These are phyloP conservation scores for Oreochromis grahami DNA, from an alignment of 2,797 vertebrate species.

Conservation along the genomic window DNA sequence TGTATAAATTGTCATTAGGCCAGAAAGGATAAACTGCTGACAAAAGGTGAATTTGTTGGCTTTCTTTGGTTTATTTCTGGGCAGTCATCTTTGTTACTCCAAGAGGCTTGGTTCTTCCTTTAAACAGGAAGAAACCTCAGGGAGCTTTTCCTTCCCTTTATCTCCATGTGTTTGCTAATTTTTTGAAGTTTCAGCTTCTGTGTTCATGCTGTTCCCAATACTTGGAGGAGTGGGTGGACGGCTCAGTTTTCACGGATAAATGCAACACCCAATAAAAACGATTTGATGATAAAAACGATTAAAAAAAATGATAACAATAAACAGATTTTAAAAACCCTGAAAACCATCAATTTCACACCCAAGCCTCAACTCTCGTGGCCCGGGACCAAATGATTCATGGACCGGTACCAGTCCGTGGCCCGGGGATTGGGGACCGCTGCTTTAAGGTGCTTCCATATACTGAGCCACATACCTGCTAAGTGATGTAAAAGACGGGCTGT, in stretches of 20 bases:
- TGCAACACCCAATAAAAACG: neutral
- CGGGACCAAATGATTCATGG: neutral
- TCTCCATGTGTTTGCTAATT: accelerated
- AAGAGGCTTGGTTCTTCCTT: neutral
- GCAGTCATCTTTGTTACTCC: neutral
- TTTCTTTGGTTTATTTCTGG: neutral
- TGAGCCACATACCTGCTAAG: neutral
- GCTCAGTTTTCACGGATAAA: neutral
- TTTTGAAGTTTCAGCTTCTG: neutral
- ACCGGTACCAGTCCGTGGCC: accelerated
- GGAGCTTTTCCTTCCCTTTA: accelerated
- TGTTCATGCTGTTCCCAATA: neutral
- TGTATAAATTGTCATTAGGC: accelerated
- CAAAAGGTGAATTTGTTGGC: neutral
- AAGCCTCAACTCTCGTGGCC: neutral
- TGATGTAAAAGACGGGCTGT: neutral
- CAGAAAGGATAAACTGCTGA: accelerated
- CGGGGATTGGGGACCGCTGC: accelerated
- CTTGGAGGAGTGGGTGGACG: accelerated
- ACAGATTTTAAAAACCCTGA: neutral
- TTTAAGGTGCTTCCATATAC: neutral
- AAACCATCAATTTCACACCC: neutral
- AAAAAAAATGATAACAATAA: too few relatives aligned
- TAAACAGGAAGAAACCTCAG: too few relatives aligned
- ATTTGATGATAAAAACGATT: neutral